Evolutionary conservation across 2,113 vertebrate species (phyloP).

Genomic region (Passerina amoena): DNA sequence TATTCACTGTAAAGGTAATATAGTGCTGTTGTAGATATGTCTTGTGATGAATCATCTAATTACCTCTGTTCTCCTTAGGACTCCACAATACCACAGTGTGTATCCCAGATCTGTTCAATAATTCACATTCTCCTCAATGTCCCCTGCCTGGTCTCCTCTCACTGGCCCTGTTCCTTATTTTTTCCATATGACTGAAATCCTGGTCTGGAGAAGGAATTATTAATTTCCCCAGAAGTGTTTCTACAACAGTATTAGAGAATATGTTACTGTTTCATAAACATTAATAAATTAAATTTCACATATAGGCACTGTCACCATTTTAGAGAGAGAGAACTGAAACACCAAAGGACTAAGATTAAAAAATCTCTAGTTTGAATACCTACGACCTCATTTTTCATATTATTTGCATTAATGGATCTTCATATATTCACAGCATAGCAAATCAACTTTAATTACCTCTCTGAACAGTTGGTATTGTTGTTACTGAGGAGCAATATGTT

Average conservation of each 20-base stretch:
- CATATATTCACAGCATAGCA: conserved; percentile 12
- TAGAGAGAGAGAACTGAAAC: background rate
- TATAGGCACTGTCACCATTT: background rate
- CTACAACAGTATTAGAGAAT: background rate
- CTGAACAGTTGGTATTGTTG: background rate
- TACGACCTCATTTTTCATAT: background rate
- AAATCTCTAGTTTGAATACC: background rate
- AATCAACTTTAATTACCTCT: background rate
- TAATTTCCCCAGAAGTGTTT: background rate
- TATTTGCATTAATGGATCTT: background rate
- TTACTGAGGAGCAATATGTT: background rate
- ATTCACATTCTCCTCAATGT: background rate
- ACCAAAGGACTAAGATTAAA: background rate
- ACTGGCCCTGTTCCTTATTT: background rate
- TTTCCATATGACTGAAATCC: background rate
- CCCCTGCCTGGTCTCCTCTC: background rate
- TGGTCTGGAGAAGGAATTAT: background rate
- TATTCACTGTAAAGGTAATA: background rate
- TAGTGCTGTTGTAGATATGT: background rate
- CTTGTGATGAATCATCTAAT: background rate
- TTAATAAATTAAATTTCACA: background rate
- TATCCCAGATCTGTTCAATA: background rate
- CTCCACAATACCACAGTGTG: background rate
- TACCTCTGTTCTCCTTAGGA: background rate
- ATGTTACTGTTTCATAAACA: background rate